These are phyloP conservation scores for Sus scrofa DNA, from an alignment of 2,113 vertebrate genomes.

Conservation along the genomic window DNA sequence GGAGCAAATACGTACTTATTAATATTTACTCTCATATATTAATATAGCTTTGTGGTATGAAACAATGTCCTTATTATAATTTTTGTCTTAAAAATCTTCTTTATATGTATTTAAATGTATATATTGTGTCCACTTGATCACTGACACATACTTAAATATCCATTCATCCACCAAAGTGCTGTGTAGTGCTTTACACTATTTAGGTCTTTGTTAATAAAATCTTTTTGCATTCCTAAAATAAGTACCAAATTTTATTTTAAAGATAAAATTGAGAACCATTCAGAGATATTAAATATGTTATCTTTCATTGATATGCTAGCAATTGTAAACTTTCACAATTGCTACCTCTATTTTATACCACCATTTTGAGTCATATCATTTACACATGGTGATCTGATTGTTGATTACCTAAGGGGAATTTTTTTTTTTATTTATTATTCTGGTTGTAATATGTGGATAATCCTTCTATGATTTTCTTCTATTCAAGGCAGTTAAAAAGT, in stretches of 20 bases:
- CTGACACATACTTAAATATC: not conserved
- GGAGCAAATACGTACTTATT: not conserved
- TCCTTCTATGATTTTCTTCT: conserved; percentile 28
- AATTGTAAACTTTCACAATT: conserved; percentile 39
- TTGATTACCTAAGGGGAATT: conserved; percentile 72
- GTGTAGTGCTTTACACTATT: not conserved
- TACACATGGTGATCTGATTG: conserved; percentile 58
- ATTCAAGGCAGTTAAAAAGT: not conserved
- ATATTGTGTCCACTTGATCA: not conserved
- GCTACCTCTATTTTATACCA: not conserved
- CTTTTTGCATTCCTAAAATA: conserved; percentile 9
- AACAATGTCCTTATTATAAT: not conserved
- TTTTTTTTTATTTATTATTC: conserved; percentile 69
- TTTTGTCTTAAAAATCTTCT: not conserved
- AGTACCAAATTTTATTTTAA: not conserved
- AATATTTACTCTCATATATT: not conserved
- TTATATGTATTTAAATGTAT: not conserved
- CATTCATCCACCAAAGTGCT: not conserved
- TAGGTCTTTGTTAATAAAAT: not conserved
- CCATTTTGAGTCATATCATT: conserved; percentile 68
- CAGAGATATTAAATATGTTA: conserved; percentile 40
- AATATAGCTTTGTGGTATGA: not conserved
- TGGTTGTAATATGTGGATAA: not conserved
- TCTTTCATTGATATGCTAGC: conserved; percentile 39
- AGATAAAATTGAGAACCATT: not conserved